Percentiles rank a stretch among this genome's conserved stretches.
Evolutionary conservation across 2,797 vertebrate species (phyloP).

Genomic region (Falco peregrinus): DNA sequence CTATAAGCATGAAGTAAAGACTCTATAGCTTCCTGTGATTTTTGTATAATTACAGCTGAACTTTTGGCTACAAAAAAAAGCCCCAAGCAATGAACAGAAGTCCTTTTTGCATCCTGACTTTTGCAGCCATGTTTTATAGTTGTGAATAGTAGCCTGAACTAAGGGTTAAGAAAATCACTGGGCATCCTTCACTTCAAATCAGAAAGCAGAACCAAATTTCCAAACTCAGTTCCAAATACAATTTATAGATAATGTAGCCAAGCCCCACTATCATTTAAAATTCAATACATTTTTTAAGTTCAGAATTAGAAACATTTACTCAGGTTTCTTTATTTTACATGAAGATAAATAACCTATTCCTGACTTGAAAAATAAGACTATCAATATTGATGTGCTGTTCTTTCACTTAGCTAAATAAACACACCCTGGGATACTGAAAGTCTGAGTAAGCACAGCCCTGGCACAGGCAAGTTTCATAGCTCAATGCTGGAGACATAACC

Average conservation of each 20-base stretch:
- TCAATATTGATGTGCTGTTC: background rate
- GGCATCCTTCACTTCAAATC: background rate
- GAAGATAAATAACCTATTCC: background rate
- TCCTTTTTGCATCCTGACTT: background rate
- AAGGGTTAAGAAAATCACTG: background rate
- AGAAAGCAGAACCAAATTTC: background rate
- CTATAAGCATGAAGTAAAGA: background rate
- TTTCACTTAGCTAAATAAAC: background rate
- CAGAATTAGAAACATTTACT: background rate
- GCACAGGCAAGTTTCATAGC: background rate
- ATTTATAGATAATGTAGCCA: background rate
- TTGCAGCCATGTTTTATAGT: background rate
- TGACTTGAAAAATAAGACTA: background rate
- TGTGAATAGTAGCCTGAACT: background rate
- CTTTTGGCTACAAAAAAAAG: background rate
- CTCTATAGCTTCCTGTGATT: background rate
- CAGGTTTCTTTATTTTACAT: background rate
- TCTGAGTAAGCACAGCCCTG: background rate
- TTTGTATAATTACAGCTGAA: background rate
- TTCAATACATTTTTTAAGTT: background rate
- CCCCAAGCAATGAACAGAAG: accelerated
- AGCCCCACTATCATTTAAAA: background rate
- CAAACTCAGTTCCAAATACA: background rate
- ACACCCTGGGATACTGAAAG: background rate
- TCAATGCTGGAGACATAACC: background rate